These are phyloP conservation scores for Drosophila borborema DNA, from an alignment of 2,888 invertebrate genomes.

Conservation along the genomic window DNA sequence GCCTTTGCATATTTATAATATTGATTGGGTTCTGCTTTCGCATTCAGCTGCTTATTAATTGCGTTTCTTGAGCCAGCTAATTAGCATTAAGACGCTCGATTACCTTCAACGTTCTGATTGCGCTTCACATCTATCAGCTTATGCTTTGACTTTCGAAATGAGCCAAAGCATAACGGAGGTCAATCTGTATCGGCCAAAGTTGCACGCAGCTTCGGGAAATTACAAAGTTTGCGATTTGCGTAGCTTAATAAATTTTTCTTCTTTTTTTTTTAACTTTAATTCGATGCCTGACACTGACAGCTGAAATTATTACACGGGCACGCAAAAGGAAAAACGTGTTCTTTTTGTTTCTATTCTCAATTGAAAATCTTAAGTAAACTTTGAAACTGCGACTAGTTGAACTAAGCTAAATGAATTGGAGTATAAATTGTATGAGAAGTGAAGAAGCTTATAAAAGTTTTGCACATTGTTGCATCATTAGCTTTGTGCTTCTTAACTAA, in stretches of 20 bases:
- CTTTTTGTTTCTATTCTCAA: neutral
- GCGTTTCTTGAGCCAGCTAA: constrained; percentile 20
- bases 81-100: constrained; percentile 32
- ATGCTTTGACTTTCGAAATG: constrained; percentile 7
- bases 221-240: neutral
- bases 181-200: neutral
- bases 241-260: neutral
- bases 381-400: neutral
- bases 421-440: neutral
- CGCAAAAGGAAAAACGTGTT: neutral
- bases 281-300: neutral
- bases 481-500: neutral
- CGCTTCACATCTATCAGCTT: neutral
- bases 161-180: constrained; percentile 4
- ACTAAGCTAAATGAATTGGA: neutral
- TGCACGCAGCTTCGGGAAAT: neutral
- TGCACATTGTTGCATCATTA: neutral
- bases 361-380: neutral
- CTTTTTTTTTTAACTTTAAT: constrained; percentile 1
- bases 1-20: constrained; percentile 1
- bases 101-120: constrained; percentile 27
- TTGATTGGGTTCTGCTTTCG: neutral
- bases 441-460: neutral
- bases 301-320: neutral
- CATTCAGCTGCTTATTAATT: constrained; percentile 3